Base-by-base conservation (phyloP, 2,888 invertebrate species). In the Stenichneumon culpator region DNA sequence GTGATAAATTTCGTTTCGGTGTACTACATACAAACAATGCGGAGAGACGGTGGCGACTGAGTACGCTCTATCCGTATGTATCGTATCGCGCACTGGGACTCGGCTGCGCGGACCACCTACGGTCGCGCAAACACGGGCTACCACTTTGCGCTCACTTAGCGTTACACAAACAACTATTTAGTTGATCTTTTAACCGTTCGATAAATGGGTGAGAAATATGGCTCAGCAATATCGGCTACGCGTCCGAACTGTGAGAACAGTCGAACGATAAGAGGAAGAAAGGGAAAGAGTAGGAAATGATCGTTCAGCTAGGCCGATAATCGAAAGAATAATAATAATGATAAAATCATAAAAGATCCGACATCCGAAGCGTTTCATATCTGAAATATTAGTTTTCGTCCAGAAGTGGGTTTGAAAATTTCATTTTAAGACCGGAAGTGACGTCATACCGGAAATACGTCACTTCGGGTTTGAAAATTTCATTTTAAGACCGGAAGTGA, bases 111-210 rank as follows among this genome's bases (percentile, higher is more conserved):
- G 92, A 90, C 93, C 92, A 91, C 92, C 93, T 91, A 91, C 90
- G 89, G 93, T 69, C 86, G 70, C 79, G 79, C 82, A 69, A 87
- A 93, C 93, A 93, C 90, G 91, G 88, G 89, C 93, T 91, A 89
- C 92, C 93, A 93, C 93, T 93, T 93, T 92, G 92, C 92, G 92
- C 92, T 90, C 92, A 92, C 93, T 93, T 92, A 92, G 90, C 89
- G 87, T 86, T 87, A 89, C 90, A 89, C 89, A 89, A 90, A 90
- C 90, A 90, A 90, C 90, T 90, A 90, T 92, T 90, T 89, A 88
- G 88, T 86, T 83, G 82, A 77, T 87, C 84, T 86, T 82, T 87
- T 83, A 86, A 88, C 86, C 78, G 70, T 75, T 78, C 69, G 86
- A 86, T 88, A 87, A 87, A 84, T 85, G 84, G 87, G 25, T 82